phyloP scores from a whole-genome alignment of 2,888 invertebrate genomes.

The Sphecodes monilicornis region DNA sequence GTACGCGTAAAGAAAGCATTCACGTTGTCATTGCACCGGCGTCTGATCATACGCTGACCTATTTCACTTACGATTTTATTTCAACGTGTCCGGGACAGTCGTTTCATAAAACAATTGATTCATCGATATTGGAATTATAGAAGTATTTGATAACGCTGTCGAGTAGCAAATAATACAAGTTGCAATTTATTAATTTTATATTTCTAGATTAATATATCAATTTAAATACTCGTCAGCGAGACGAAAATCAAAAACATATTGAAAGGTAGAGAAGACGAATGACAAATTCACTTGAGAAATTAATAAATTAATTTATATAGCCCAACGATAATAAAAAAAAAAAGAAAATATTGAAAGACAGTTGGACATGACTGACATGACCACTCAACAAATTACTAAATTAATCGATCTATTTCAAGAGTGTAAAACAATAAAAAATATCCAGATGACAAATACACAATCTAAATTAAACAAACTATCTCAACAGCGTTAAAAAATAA shows the following conservation, averaged over 20 bases:
- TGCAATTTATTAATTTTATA: neutral
- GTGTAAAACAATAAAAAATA: too few species aligned
- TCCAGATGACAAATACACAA: too few species aligned
- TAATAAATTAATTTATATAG: neutral
- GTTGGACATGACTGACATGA: neutral
- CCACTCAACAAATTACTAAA: neutral
- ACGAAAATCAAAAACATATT: neutral
- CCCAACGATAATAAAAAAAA: neutral
- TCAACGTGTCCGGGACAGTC: neutral
- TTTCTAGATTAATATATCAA: neutral
- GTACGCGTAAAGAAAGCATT: too few species aligned
- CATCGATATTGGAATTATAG: too few species aligned
- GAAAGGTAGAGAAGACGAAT: neutral
- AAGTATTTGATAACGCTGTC: neutral
- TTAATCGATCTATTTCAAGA: too few species aligned
- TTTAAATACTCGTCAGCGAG: too few species aligned
- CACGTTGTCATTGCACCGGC: neutral
- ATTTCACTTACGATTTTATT: neutral
- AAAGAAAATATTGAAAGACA: neutral
- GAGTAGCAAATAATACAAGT: neutral
- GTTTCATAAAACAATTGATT: too few species aligned
- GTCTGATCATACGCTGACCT: neutral
- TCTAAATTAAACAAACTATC: neutral
- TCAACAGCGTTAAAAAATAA: neutral
- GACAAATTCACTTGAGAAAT: neutral